Base-by-base conservation (phyloP, 2,888 invertebrate genomes). In the Holacanthella duospinosa region DNA sequence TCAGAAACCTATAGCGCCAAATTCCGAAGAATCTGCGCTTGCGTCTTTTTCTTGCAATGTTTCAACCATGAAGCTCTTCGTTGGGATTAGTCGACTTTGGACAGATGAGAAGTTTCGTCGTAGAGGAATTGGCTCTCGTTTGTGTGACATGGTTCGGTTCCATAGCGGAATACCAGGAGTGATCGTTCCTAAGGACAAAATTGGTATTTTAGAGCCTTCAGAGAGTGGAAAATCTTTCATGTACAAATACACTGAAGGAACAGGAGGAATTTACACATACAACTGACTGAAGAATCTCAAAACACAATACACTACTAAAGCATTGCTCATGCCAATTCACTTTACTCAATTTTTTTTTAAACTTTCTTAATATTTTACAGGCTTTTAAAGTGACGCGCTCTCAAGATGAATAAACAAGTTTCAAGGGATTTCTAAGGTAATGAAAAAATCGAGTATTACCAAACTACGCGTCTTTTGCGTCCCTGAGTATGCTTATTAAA, bases 151-250 rank as follows among this genome's bases (percentile, higher is more conserved):
- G 6, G 57, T 66, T 12, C 62, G 69, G 21, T 60, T 67, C 48
- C 59, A 68, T 54, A 63, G 59, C 59, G 66, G 69, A 1, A 65
- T 70, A 29, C 66, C 65, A 1, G 67, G 68, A 9, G 61, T 59
- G 36, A 61, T 72, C 9, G 57, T 72, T 28, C 61, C 66, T 1
- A 70, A 66, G 59, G 48, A 64, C 28, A 63, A 67, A 54, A n/a
- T 72, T 25, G 72, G 69, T 9, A 72, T 72, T 58, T 58, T 70
- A 24, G 72, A 72, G 54, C 72, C 72, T 2, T 69, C 69, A 0
- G 67, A 64, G 25, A 70, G 64, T 54, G 72, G 72, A 53, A 60
- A 63, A 36, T 55, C 59, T 9, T 72, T 72, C 57, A 62, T 70
- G 62, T 43, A 12, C 6, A 62, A 65, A 26, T 72, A 67, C 61